phyloP scores from a whole-genome alignment of 2,888 invertebrate species.

The Andrena dorsata region DNA sequence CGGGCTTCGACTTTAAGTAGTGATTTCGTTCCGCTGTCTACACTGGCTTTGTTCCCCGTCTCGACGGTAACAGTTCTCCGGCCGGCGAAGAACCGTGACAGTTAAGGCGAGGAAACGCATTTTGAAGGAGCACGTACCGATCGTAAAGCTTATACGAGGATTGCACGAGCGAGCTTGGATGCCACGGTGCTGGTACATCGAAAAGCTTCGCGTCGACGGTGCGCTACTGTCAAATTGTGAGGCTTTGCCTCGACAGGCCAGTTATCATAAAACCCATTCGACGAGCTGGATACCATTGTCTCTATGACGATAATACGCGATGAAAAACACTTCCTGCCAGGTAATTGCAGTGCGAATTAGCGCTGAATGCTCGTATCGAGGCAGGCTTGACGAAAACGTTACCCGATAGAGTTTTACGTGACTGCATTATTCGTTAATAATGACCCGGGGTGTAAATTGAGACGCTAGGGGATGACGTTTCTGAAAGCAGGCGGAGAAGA shows the following conservation, averaged over 20 bases:
- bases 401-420: no score
- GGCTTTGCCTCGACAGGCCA: neutral
- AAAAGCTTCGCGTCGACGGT: slow-evolving; percentile 34
- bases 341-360: neutral
- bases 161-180: slow-evolving; percentile 29
- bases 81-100: slow-evolving; percentile 23
- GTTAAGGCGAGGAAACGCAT: slow-evolving; percentile 51
- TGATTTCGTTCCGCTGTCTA: slow-evolving; percentile 48
- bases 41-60: slow-evolving; percentile 23
- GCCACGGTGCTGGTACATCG: slow-evolving; percentile 26
- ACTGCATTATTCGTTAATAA: no score
- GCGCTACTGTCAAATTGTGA: slow-evolving; percentile 38
- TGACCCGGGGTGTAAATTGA: no score
- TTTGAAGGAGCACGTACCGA: slow-evolving; percentile 56
- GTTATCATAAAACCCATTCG: neutral
- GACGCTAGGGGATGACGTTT: no score
- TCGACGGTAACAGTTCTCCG: slow-evolving; percentile 46
- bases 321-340: neutral
- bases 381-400: no score
- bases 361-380: no score
- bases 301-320: neutral
- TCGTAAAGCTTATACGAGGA: slow-evolving; percentile 65
- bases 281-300: neutral
- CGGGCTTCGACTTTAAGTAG: slow-evolving; percentile 45
- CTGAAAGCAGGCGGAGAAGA: no score